Percentiles rank a stretch among this genome's conserved stretches.
Conservation (phyloP, 1,140 invertebrate genomes). For the Tetramorium alpestre region DNA sequence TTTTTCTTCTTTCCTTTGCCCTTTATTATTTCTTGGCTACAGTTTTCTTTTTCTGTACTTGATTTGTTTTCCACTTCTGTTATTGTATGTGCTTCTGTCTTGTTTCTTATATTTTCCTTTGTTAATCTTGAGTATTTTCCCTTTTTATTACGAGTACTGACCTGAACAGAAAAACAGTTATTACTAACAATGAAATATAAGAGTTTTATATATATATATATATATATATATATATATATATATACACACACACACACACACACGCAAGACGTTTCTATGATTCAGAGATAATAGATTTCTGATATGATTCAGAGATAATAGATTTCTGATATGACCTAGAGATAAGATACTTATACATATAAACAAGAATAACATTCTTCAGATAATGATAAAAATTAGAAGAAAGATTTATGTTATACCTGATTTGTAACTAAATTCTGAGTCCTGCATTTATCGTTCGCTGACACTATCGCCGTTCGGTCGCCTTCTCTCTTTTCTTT, state of each 20-base stretch:
- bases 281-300: not conserved
- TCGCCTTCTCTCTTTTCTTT: not conserved
- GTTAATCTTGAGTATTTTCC: not conserved
- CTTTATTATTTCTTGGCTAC: not conserved
- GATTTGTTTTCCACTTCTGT: not conserved
- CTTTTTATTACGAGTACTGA: not conserved
- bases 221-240: no score
- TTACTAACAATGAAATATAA: not conserved
- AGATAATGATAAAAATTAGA: not conserved
- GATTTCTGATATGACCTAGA: no score
- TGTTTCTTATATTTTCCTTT: not conserved
- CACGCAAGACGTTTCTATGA: not conserved
- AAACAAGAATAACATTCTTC: not conserved
- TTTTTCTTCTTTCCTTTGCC: not conserved
- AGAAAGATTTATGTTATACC: not conserved
- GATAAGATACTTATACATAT: no score
- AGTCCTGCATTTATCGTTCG: not conserved
- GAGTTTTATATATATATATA: not conserved
- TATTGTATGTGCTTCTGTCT: not conserved
- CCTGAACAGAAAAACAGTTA: slow-evolving; percentile 1
- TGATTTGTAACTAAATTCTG: slow-evolving; percentile 1
- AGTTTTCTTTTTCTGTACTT: not conserved
- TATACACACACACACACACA: no score
- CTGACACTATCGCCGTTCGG: not conserved
- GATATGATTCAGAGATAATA: no score